Evolutionary conservation across 2,797 vertebrate genomes (phyloP).

Genomic region (Pipistrellus nathusii): DNA sequence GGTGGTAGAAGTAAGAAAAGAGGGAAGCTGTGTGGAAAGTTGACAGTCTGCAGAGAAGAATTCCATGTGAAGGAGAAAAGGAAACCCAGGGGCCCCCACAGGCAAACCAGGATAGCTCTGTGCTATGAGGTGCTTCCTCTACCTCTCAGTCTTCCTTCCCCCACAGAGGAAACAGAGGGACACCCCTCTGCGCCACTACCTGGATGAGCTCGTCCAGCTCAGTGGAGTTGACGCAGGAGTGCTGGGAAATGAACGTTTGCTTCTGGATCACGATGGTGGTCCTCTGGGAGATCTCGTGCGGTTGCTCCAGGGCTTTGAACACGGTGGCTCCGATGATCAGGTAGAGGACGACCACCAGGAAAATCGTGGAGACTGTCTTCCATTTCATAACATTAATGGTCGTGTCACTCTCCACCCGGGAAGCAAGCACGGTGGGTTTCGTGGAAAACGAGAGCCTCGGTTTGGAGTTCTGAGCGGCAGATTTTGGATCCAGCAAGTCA

Average conservation of each 20-base stretch:
- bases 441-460: constrained; percentile 97
- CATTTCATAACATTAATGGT: constrained; percentile 97
- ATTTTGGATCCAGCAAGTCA: constrained; percentile 98
- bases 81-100: accelerated
- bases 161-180: not conserved
- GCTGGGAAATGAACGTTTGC: constrained; percentile 92
- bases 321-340: constrained; percentile 97
- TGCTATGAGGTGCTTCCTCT: accelerated
- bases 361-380: constrained; percentile 99
- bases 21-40: accelerated
- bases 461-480: constrained; percentile 96
- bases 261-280: constrained; percentile 94
- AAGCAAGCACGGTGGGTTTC: constrained; percentile 92
- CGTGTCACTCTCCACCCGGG: constrained; percentile 93
- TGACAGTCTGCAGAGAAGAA: not conserved
- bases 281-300: constrained; percentile 95
- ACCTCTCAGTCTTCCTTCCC: not conserved
- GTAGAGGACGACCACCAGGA: constrained; percentile 97
- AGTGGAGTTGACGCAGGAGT: constrained; percentile 95
- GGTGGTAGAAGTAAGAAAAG: not conserved
- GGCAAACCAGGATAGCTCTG: accelerated
- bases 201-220: constrained; percentile 97
- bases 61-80: not conserved
- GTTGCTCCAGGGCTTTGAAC: constrained; percentile 97
- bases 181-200: constrained; percentile 86